Evolutionary conservation across 1,140 invertebrate species (phyloP), one percentile per base, ranked within the genome.

Genomic region (Rhynchophorus ferrugineus): DNA sequence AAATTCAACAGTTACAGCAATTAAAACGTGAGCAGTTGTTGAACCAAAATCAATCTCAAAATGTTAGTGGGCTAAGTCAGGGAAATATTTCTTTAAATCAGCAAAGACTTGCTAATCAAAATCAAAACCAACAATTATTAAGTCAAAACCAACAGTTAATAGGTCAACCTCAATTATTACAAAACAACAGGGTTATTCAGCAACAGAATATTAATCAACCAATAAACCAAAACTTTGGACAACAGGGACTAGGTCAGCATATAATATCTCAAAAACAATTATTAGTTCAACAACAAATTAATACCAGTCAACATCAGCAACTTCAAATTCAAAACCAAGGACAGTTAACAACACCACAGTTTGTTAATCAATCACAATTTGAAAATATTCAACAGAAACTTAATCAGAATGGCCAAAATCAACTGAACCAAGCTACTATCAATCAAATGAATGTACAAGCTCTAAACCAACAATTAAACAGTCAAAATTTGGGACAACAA

Each of bases 401-500:
- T 14, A 54, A 44, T 46, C 56, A 57, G 14, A 22, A 33, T 20
- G 9, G 18, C 11, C 51, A 47, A 19, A 41, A 18, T 34, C 46
- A 38, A 38, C 9, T 52, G 18, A 47, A 41, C 13, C 51, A 54
- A 44, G 11, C 9, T 39, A 14, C 29, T 2, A 9, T 44, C 14
- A 52, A 33, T 37, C 41, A 52, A 11, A 54, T 49, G 22, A 58
- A 50, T 17, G 49, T 54, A 37, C 57, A 59, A 19, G 13, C 18
- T 5, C 21, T 60, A 9, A 58, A 57, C 49, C 54, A 61, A 29
- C 59, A 60, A 29, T 35, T 60, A n/a, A 49, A 52, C 14, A 34
- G 39, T 6, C 58, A 58, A 34, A 57, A 60, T 22, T 47, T 57
- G 43, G 55, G 45, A 7, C 62, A 66, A 48, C 65, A 65, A 44